phyloP scores from a whole-genome alignment of 2,797 vertebrate genomes.

The Lepus townsendii region DNA sequence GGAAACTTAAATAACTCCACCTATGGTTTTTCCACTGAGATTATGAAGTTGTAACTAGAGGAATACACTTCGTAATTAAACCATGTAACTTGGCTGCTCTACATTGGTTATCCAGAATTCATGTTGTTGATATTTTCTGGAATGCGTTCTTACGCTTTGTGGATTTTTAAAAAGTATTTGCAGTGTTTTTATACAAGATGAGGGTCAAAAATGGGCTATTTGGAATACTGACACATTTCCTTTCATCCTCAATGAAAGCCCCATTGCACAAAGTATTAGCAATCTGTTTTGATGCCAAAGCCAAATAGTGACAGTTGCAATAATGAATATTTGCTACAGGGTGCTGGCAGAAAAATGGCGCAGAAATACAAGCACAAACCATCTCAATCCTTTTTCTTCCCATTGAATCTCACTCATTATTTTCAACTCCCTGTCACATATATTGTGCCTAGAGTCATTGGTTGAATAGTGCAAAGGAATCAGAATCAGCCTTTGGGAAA shows the following conservation, averaged over 20 bases:
- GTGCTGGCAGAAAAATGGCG: conserved; percentile 80
- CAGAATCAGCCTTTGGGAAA: conserved; percentile 70
- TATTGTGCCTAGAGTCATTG: conserved; percentile 52
- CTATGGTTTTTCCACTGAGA: conserved; percentile 52
- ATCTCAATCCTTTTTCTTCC: conserved; percentile 75
- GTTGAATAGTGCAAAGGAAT: conserved; percentile 71
- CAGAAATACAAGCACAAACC: conserved; percentile 67
- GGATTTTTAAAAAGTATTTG: conserved; percentile 53
- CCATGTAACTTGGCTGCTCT: background rate
- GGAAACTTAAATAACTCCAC: conserved; percentile 56
- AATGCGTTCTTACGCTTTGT: conserved; percentile 34
- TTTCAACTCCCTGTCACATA: conserved; percentile 66
- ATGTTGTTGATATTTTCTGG: conserved; percentile 44
- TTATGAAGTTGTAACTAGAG: conserved; percentile 28
- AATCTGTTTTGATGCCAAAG: conserved; percentile 78
- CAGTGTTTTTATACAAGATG: conserved; percentile 67
- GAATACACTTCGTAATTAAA: conserved; percentile 17
- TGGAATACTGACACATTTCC: conserved; percentile 73
- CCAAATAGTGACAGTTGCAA: conserved; percentile 82
- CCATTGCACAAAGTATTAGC: conserved; percentile 76
- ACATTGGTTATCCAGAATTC: conserved; percentile 37
- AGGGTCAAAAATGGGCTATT: conserved; percentile 59
- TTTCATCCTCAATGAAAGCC: conserved; percentile 61
- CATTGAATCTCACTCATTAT: conserved; percentile 56
- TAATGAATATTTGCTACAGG: conserved; percentile 85